Conservation (phyloP, 2,797 vertebrate genomes). For the Euthynnus affinis region DNA sequence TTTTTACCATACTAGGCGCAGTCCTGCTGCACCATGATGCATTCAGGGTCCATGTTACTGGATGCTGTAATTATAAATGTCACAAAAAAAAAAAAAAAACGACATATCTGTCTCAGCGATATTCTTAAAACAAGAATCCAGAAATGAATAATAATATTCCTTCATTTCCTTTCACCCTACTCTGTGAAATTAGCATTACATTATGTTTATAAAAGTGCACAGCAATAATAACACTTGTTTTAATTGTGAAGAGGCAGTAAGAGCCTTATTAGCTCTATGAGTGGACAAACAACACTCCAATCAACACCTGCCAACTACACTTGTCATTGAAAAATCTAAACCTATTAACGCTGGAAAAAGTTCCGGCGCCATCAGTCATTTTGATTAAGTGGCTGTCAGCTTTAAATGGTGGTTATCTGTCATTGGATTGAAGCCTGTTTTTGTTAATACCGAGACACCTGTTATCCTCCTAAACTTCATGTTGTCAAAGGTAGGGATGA, state of each 20-base stretch:
- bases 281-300: slow-evolving; percentile 59
- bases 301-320: slow-evolving; percentile 31
- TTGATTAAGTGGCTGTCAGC: slow-evolving; percentile 25
- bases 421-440: background rate
- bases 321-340: slow-evolving; percentile 25
- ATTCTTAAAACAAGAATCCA: background rate
- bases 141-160: background rate
- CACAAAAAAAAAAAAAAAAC: no score
- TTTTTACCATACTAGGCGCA: background rate
- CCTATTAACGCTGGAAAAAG: slow-evolving; percentile 15
- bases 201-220: slow-evolving; percentile 24
- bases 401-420: slow-evolving; percentile 17
- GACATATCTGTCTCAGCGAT: background rate
- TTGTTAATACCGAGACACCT: background rate
- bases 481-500: background rate
- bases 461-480: background rate
- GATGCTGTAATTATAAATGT: background rate
- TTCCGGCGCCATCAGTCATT: slow-evolving; percentile 15
- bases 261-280: slow-evolving; percentile 27
- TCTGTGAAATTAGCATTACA: background rate
- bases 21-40: background rate
- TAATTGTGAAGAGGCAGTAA: slow-evolving; percentile 44
- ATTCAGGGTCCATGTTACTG: background rate
- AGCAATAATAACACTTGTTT: slow-evolving; percentile 30
- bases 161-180: slow-evolving; percentile 10